These are phyloP conservation scores for Poeciliopsis prolifica DNA, from an alignment of 2,113 vertebrate genomes.

Conservation along the genomic window DNA sequence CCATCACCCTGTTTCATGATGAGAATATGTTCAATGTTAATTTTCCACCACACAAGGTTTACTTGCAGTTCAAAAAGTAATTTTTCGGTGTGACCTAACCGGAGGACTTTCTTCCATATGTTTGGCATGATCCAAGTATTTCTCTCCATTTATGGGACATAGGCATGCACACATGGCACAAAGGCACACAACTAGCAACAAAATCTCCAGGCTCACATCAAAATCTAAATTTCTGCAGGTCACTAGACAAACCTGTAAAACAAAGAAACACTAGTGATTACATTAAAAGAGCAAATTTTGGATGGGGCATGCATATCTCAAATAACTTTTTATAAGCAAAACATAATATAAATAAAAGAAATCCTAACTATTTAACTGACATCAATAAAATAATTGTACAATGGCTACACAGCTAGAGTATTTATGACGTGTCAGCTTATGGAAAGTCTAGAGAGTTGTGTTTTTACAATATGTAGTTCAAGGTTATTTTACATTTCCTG, in stretches of 20 bases:
- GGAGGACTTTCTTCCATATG: background rate
- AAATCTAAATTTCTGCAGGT: background rate
- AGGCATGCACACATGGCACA: too few relatives aligned
- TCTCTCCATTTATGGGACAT: too few relatives aligned
- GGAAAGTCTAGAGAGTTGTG: slow-evolving; percentile 5
- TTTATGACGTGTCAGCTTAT: background rate
- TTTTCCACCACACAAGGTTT: background rate
- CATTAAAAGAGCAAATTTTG: background rate
- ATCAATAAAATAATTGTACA: background rate
- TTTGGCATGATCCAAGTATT: background rate
- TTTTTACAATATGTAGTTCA: slow-evolving; percentile 73
- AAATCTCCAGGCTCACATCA: background rate
- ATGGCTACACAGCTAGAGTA: background rate
- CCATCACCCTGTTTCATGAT: background rate
- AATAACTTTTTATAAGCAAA: slow-evolving; percentile 26
- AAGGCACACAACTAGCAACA: too few relatives aligned
- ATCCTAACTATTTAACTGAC: slow-evolving; percentile 2
- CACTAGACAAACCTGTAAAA: background rate
- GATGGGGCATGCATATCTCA: background rate
- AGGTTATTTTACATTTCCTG: slow-evolving; percentile 73
- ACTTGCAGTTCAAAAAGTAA: background rate
- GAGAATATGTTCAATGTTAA: background rate
- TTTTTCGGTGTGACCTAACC: background rate
- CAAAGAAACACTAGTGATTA: background rate
- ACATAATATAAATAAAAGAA: background rate